Evolutionary conservation across 2,888 invertebrate genomes (phyloP), one percentile per base, ranked within the genome.

Genomic region (Chirona hameri): DNA sequence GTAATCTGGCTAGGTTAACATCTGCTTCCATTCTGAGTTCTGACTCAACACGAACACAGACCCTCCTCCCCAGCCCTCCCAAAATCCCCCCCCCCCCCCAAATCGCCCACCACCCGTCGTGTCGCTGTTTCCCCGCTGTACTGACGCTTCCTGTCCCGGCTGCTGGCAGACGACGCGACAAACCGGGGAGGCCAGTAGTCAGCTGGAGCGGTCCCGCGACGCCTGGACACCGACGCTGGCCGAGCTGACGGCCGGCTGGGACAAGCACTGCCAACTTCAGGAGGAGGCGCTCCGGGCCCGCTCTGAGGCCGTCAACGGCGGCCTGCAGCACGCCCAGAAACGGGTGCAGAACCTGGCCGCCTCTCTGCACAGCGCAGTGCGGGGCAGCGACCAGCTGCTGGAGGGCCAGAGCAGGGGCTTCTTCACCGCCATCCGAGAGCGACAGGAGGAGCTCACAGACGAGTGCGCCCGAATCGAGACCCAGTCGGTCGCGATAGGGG

Each of bases 221-320:
- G 39, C n/a, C 72, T 72, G 72, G 72, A 29, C 3, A 4, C 31
- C 72, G 31, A 39, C 72, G 18, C 31, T 72, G 72, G 72, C 72
- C 31, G 72, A 72, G 31, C 31, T 72, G 72, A 39, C 31, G 31
- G 72, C 31, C 31, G 72, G 72, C 72, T 72, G 72, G 72, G 72
- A 72, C 31, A 31, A 72, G 72, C 72, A 72, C 72, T 72, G 31
- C 39, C 72, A 72, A 31, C 72, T 15, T 0, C 31, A 72, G 72
- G 72, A 72, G 72, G 15, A 15, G 39, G 72, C 72, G 39, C 72
- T 72, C 39, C 72, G 72, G 31, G 72, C 72, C 31, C 72, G 72
- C 72, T 72, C 72, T 5, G 72, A 72, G 72, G 72, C 72, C 21
- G 72, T 72, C 72, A 72, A 72, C 31, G 72, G 72, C 39, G 72